Conservation (phyloP, 2,797 vertebrate species). For the Pterois miles region DNA sequence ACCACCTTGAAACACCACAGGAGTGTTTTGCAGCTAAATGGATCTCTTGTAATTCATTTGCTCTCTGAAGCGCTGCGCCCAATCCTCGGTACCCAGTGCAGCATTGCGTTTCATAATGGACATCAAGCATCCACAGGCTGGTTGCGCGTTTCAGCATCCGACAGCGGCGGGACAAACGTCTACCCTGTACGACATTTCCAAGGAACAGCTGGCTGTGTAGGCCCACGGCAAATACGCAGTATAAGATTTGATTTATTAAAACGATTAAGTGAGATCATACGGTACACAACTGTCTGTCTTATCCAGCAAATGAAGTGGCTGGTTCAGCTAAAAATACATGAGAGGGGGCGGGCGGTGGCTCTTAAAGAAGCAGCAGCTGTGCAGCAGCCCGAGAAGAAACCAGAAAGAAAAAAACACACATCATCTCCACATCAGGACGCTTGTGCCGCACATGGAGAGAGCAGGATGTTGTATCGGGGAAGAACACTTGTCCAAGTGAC, state of each 20-base stretch:
- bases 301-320: constrained; percentile 83
- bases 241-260: constrained; percentile 69
- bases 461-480: constrained; percentile 15
- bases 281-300: constrained; percentile 77
- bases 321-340: constrained; percentile 86
- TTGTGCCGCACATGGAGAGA: constrained; percentile 31
- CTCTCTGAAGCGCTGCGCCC: constrained; percentile 51
- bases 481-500: constrained; percentile 14
- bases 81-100: constrained; percentile 62
- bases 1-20: constrained; percentile 46
- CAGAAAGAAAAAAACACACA: neutral
- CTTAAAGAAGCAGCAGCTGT: constrained; percentile 84
- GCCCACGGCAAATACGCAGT: constrained; percentile 55
- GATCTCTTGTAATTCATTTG: constrained; percentile 63
- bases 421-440: constrained; percentile 44
- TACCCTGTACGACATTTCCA: constrained; percentile 46
- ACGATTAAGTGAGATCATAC: constrained; percentile 75
- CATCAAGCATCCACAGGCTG: constrained; percentile 57
- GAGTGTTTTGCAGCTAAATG: constrained; percentile 44
- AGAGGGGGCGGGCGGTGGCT: constrained; percentile 82
- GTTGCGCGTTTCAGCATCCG: constrained; percentile 33
- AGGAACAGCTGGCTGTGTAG: constrained; percentile 56
- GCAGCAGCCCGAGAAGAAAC: constrained; percentile 45
- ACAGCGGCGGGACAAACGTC: constrained; percentile 54
- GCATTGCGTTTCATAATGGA: constrained; percentile 71